These are phyloP conservation scores for Saccostrea echinata DNA, from an alignment of 1,140 invertebrate species.

Conservation along the genomic window DNA sequence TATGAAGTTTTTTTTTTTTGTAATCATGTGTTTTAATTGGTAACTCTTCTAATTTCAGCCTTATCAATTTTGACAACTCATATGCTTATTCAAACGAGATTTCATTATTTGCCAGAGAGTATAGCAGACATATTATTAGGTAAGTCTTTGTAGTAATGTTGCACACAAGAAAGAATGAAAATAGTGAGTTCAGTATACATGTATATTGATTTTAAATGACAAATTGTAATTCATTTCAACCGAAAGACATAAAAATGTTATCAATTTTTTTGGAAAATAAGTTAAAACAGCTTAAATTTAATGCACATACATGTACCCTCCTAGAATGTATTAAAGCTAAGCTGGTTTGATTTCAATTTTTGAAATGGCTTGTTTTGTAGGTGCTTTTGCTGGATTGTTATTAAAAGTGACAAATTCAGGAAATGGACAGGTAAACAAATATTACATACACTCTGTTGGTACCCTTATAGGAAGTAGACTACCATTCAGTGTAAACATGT, in stretches of 20 bases:
- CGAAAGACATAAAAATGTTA: not conserved
- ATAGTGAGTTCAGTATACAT: not conserved
- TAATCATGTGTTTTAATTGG: constrained; percentile 12
- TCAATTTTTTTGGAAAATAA: not conserved
- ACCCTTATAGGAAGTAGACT: not conserved
- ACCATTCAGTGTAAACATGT: not conserved
- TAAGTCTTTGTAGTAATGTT: constrained; percentile 66
- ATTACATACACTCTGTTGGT: no score
- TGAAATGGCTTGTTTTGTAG: constrained; percentile 78
- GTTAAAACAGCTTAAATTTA: not conserved
- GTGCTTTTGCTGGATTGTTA: constrained; percentile 93
- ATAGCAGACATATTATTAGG: constrained; percentile 96
- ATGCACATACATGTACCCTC: not conserved
- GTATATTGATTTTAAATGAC: not conserved
- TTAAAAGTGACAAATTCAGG: constrained; percentile 94
- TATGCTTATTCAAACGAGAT: constrained; percentile 95
- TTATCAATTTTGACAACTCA: constrained; percentile 95
- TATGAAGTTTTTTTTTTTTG: not conserved
- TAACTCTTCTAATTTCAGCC: constrained; percentile 72
- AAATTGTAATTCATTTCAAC: not conserved
- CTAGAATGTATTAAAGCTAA: not conserved
- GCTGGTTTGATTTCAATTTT: not conserved
- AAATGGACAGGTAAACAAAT: constrained; percentile 87
- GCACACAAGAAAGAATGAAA: not conserved
- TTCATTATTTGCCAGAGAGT: constrained; percentile 97